Base-by-base conservation (phyloP, 2,888 invertebrate genomes). In the Drosophila tripunctata region DNA sequence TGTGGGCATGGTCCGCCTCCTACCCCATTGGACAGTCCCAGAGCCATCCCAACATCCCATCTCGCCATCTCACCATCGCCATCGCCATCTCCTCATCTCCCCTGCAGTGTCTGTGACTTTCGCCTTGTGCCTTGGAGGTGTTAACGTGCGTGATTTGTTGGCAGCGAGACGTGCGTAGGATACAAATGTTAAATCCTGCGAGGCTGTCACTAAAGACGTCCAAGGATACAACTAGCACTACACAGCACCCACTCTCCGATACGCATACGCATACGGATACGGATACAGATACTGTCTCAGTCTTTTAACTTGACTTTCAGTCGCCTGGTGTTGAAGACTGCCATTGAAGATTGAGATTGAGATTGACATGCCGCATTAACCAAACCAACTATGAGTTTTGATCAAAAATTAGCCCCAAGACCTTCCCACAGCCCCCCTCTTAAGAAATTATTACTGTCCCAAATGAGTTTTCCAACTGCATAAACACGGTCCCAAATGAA, bases 111-210 rank as follows among this genome's bases (percentile, higher is more conserved):
- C 67, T 45, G 57, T 63, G 73, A 73, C 56, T 73, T 77, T 61
- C 57, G 73, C 64, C 56, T 63, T 72, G 77, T 68, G 77, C 77
- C 77, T 67, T 48, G 74, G 77, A 75, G 75, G 75, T 75, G 75
- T 75, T 77, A 75, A 75, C 77, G 75, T 77, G 78, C 74, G 78
- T 75, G 75, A 75, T 75, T 75, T 75, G 75, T 75, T 75, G 60
- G 74, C 74, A 73, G 45, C 52, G 45, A 15, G 50, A 75, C 75
- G 75, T 75, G 75, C 64, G 50, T 52, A 15, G 75, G 40, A 51
- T 73, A 73, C 74, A 73, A 75, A 75, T 75, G 48, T 17, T 21
- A 67, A 67, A 57, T 57, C 65, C 63, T 54, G 58, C 51, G 75
- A 58, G 70, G 30, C 72, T 75, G 72, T 70, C 72, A 70, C 60